A percentile compares a stretch with the other conserved stretches of the same genome.
Evolutionary conservation across 2,797 vertebrate genomes (phyloP).

Genomic region (Ciconia nigra): DNA sequence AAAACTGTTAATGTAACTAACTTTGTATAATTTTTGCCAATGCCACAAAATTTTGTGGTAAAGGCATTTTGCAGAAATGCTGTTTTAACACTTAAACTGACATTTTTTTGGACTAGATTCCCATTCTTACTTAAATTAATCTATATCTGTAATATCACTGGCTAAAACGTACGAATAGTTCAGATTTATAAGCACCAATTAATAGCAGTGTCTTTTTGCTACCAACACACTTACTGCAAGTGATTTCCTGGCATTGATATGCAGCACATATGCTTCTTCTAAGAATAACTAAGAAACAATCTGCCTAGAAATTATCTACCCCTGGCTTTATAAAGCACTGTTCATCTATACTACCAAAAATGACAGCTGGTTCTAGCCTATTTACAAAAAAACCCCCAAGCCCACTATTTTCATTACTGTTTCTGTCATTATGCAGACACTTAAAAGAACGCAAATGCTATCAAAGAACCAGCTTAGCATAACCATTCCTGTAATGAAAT

Average conservation of each 20-base stretch:
- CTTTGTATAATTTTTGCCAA: background rate
- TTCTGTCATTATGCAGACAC: conserved; percentile 3
- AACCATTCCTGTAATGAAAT: conserved; percentile 4
- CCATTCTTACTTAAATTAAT: background rate
- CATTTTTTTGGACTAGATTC: background rate
- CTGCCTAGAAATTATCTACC: conserved; percentile 64
- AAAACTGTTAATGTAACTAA: background rate
- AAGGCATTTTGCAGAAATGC: background rate
- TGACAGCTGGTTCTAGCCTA: conserved; percentile 26
- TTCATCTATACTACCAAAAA: conserved; percentile 34
- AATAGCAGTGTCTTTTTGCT: conserved; percentile 16
- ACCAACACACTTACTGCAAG: conserved; percentile 30
- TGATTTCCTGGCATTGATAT: conserved; percentile 59
- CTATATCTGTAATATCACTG: background rate
- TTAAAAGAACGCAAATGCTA: conserved; percentile 1
- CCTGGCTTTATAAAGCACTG: conserved; percentile 17
- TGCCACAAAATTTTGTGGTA: background rate
- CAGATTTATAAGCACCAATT: background rate
- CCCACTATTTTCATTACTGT: conserved; percentile 20
- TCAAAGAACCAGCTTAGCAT: conserved; percentile 15
- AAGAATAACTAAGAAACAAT: conserved; percentile 71
- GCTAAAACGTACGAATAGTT: background rate
- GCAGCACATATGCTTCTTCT: conserved; percentile 63
- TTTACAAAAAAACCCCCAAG: background rate
- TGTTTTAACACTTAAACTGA: background rate